Percentiles rank a stretch among this genome's conserved stretches.
Evolutionary conservation across 2,888 invertebrate genomes (phyloP).

Genomic region (Coleophora deauratella): DNA sequence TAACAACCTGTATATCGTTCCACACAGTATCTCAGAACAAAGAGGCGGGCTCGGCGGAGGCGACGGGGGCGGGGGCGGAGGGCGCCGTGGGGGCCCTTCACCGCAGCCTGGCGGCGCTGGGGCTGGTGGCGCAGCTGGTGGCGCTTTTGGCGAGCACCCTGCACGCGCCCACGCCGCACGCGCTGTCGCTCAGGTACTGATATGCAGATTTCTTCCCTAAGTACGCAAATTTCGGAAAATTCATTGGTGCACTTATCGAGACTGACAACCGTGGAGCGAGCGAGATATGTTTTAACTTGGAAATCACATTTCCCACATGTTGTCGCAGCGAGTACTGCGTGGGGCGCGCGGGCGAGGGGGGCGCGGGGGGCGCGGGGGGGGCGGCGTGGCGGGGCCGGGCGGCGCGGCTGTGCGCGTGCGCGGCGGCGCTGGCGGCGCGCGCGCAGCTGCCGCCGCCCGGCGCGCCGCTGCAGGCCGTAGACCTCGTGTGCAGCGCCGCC

Average conservation of each 20-base stretch:
- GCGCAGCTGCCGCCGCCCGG: constrained; percentile 23
- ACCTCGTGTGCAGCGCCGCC: constrained; percentile 20
- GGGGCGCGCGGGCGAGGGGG: constrained; percentile 75
- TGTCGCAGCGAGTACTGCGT: constrained; percentile 85
- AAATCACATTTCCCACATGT: no score
- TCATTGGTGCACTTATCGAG: no score
- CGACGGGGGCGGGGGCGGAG: constrained; percentile 2
- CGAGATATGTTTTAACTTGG: no score
- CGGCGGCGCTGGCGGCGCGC: constrained; percentile 79
- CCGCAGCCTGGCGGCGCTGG: constrained; percentile 80
- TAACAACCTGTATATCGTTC: no score
- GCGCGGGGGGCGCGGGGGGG: constrained; percentile 85
- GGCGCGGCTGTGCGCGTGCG: constrained; percentile 82
- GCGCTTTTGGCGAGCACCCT: constrained; percentile 88
- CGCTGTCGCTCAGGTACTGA: constrained; percentile 34
- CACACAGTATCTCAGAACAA: constrained; percentile 14
- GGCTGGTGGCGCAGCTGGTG: constrained; percentile 89
- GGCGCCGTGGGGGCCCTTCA: constrained; percentile 62
- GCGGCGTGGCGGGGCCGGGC: constrained; percentile 84
- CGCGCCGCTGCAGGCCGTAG: constrained; percentile 35
- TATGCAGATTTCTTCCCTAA: neutral
- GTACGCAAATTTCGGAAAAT: no score
- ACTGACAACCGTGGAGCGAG: no score
- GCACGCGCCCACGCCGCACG: constrained; percentile 84
- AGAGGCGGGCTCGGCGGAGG: constrained; percentile 15